These are phyloP conservation scores for Apostichopus californicus DNA, from an alignment of 35 echinoderm and acorn worm genomes.

Conservation along the genomic window DNA sequence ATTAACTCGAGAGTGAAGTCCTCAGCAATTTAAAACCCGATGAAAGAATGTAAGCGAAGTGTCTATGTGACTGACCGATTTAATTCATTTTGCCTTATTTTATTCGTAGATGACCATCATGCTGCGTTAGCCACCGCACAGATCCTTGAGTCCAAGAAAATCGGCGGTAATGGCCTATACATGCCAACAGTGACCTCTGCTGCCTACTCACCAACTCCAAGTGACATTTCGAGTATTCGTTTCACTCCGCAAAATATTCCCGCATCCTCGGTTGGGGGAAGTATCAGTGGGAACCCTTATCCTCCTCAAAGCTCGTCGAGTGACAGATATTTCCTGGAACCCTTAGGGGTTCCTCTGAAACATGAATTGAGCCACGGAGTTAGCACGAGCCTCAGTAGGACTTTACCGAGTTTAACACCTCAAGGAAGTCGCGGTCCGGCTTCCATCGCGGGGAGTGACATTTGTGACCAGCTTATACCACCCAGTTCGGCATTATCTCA, in stretches of 20 bases:
- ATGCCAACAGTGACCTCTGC: conserved; percentile 43
- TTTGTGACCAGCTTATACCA: conserved; percentile 85
- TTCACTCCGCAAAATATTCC: conserved; percentile 64
- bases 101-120: conserved; percentile 10
- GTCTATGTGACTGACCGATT: too few relatives aligned
- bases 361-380: conserved; percentile 65
- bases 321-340: conserved; percentile 68
- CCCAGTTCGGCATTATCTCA: conserved; percentile 96
- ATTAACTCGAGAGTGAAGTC: too few relatives aligned
- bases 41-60: too few relatives aligned
- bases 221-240: conserved; percentile 90
- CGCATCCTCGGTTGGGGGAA: neutral
- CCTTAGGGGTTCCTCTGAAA: conserved; percentile 65
- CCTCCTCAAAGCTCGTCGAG: conserved; percentile 67
- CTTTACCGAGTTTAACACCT: conserved; percentile 62
- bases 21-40: too few relatives aligned
- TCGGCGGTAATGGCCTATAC: neutral
- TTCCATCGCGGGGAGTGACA: conserved; percentile 91
- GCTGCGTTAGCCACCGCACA: neutral
- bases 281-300: conserved; percentile 35
- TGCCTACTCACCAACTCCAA: conserved; percentile 80
- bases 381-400: conserved; percentile 25
- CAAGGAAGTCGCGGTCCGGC: conserved; percentile 71
- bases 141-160: conserved; percentile 36
- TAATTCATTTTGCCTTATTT: neutral